Percentiles rank a stretch among this genome's conserved stretches.
phyloP scores from a whole-genome alignment of 2,888 invertebrate genomes.

The Galerucella pusilla region DNA sequence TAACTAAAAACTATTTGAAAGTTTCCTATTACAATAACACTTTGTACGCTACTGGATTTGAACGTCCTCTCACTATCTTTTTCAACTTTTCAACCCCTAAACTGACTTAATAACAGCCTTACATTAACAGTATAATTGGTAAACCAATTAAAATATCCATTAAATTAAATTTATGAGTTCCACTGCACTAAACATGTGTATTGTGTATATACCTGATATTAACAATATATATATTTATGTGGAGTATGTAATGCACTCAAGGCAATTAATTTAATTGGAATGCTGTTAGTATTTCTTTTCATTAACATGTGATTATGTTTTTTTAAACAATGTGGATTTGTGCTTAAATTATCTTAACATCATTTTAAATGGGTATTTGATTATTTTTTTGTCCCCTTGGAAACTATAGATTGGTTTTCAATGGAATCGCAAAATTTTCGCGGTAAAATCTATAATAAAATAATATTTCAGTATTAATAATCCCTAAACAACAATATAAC shows the following conservation, averaged over 20 bases:
- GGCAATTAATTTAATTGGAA: background rate
- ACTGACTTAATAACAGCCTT: background rate
- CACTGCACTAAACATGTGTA: background rate
- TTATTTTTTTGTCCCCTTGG: background rate
- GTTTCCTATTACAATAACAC: background rate
- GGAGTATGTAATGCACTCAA: background rate
- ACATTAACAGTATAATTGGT: background rate
- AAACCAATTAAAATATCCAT: background rate
- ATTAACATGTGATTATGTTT: background rate
- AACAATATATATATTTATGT: background rate
- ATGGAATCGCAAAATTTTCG: background rate
- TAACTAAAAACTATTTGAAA: no score
- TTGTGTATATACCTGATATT: background rate
- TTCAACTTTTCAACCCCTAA: background rate
- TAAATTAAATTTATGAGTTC: slow-evolving; percentile 5
- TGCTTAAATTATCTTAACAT: background rate
- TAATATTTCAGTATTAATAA: background rate
- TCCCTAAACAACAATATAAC: background rate
- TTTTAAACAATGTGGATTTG: background rate
- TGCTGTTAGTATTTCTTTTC: background rate
- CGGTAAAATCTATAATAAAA: background rate
- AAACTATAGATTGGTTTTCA: background rate
- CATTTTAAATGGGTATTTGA: background rate
- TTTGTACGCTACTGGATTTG: background rate
- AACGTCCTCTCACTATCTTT: background rate